A percentile compares a stretch with the other conserved stretches of the same genome.
phyloP scores from a whole-genome alignment of 30 jellyfish, hydroid and myxozoan genomes.

The Mastigias papua region DNA sequence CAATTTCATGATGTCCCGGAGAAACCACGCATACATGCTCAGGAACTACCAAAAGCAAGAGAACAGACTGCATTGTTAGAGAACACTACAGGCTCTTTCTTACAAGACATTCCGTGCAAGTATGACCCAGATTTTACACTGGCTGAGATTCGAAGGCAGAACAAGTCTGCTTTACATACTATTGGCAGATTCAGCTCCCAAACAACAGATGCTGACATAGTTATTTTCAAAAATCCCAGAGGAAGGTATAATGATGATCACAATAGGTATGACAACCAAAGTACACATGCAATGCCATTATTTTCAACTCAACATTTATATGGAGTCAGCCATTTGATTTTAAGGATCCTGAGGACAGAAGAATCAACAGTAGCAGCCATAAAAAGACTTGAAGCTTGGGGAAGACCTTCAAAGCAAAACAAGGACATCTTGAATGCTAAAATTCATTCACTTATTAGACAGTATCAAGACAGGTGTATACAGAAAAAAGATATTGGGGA shows the following conservation, averaged over 20 bases:
- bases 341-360: conserved; percentile 56
- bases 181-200: conserved; percentile 58
- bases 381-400: conserved; percentile 84
- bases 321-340: conserved; percentile 44
- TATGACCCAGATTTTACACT: conserved; percentile 59
- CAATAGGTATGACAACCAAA: background rate
- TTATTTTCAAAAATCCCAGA: conserved; percentile 25
- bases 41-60: background rate
- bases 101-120: conserved; percentile 15
- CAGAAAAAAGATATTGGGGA: background rate
- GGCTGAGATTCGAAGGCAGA: conserved; percentile 55
- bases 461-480: background rate
- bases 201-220: background rate
- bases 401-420: conserved; percentile 63
- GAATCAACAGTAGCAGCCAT: conserved; percentile 71
- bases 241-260: conserved; percentile 2
- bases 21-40: background rate
- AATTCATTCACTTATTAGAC: background rate
- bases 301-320: conserved; percentile 24
- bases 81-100: background rate
- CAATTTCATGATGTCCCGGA: background rate
- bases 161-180: conserved; percentile 14
- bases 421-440: background rate
- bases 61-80: background rate
- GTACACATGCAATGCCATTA: conserved; percentile 4